Evolutionary conservation across 2,888 invertebrate species (phyloP).

Genomic region (Drosophila pseudotakahashii): DNA sequence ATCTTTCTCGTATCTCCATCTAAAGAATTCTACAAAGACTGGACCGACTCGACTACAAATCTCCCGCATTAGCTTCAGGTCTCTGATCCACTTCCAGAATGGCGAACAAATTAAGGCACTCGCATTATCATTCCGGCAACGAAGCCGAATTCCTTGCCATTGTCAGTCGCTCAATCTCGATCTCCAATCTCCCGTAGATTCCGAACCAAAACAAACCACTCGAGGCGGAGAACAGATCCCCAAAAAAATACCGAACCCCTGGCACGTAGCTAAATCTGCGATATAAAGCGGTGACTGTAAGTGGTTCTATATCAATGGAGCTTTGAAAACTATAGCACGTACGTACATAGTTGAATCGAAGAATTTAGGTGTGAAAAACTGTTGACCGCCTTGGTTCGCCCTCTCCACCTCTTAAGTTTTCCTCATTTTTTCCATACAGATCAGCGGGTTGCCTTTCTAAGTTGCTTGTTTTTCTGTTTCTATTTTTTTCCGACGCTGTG

Average conservation of each 20-base stretch:
- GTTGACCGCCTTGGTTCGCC: conserved; percentile 34
- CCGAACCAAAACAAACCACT: conserved; percentile 32
- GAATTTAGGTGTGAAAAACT: conserved; percentile 58
- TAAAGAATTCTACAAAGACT: conserved; percentile 20
- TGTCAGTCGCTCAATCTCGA: conserved; percentile 39
- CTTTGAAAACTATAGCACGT: conserved; percentile 33
- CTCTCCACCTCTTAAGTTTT: conserved; percentile 14
- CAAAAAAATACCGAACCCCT: conserved; percentile 20
- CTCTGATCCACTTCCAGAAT: conserved; percentile 59
- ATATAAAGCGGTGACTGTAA: conserved; percentile 26
- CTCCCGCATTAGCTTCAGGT: conserved; percentile 25
- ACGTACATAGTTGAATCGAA: conserved; percentile 5
- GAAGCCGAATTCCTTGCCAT: conserved; percentile 50
- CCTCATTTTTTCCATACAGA: conserved; percentile 33
- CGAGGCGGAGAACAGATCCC: conserved; percentile 6
- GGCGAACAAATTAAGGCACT: conserved; percentile 33
- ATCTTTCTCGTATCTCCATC: conserved; percentile 26
- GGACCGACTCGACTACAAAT: conserved; percentile 27
- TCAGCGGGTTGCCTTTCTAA: conserved; percentile 63
- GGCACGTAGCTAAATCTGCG: conserved; percentile 30
- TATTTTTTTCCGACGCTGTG: conserved; percentile 49
- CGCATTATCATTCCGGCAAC: conserved; percentile 67
- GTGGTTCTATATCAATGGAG: conserved; percentile 45
- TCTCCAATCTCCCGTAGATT: conserved; percentile 38
- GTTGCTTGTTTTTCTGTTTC: conserved; percentile 40